Conservation (phyloP, 2,888 invertebrate genomes). For the Andrena fulva region DNA sequence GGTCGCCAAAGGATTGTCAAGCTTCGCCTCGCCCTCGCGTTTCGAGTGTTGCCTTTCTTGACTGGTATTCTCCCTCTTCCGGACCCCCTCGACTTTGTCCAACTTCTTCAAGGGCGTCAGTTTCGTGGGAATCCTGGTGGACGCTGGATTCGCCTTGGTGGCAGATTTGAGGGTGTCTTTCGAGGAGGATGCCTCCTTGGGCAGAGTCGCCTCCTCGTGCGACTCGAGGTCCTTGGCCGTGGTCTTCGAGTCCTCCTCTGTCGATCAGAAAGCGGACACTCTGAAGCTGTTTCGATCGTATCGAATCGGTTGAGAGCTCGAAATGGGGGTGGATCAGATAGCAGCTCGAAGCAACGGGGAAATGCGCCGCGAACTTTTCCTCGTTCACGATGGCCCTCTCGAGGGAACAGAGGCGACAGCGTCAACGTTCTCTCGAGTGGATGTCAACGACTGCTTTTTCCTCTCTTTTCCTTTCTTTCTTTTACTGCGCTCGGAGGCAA, state of each 20-base stretch:
- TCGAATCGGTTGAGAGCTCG: background rate
- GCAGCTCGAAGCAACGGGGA: constrained; percentile 19
- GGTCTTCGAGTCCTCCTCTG: constrained; percentile 85
- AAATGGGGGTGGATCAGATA: constrained; percentile 16
- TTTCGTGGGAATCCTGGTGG: constrained; percentile 81
- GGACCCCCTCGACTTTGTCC: constrained; percentile 55
- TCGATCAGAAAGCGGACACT: constrained; percentile 16
- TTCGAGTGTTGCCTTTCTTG: constrained; percentile 51
- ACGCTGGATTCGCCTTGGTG: constrained; percentile 57
- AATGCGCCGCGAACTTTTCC: constrained; percentile 20
- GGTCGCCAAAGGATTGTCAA: constrained; percentile 71
- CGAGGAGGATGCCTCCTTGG: constrained; percentile 71
- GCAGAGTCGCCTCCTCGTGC: constrained; percentile 77
- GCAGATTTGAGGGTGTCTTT: constrained; percentile 40
- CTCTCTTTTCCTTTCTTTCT: background rate
- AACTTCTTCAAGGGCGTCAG: constrained; percentile 77
- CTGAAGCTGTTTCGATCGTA: background rate
- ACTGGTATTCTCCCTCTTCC: constrained; percentile 63
- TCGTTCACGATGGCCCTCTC: constrained; percentile 41
- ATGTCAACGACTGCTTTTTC: constrained; percentile 48
- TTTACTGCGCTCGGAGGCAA: background rate
- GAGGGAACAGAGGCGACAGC: constrained; percentile 43
- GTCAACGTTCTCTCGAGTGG: constrained; percentile 58
- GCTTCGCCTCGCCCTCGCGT: constrained; percentile 63
- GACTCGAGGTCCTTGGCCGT: constrained; percentile 82